These are phyloP conservation scores for Clarias platycephalus DNA, from an alignment of 2,797 vertebrate species.

Conservation along the genomic window DNA sequence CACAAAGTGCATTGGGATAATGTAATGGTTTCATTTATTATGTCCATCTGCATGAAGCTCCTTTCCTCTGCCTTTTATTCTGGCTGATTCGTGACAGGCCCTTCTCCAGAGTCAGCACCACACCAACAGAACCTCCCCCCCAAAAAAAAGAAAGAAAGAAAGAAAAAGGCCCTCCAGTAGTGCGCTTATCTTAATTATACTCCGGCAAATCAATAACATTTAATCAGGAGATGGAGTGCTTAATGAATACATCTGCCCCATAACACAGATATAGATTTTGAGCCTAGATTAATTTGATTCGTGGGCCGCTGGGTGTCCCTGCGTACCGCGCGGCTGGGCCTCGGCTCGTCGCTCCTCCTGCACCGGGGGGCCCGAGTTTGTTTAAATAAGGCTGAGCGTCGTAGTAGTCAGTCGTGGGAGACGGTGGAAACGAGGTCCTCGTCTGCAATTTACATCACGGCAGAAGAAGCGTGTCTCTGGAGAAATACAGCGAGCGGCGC, in stretches of 20 bases:
- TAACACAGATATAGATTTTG: slow-evolving; percentile 74
- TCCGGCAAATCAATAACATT: slow-evolving; percentile 72
- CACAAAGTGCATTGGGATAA: slow-evolving; percentile 9
- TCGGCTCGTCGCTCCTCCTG: slow-evolving; percentile 51
- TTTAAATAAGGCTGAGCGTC: slow-evolving; percentile 57
- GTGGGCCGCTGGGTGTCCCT: slow-evolving; percentile 61
- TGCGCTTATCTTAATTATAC: slow-evolving; percentile 77
- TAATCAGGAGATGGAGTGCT: slow-evolving; percentile 77
- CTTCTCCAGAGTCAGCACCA: slow-evolving; percentile 43
- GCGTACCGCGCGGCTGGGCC: slow-evolving; percentile 55
- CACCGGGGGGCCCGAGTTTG: slow-evolving; percentile 53
- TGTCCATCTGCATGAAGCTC: neutral
- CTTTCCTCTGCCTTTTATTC: slow-evolving; percentile 38
- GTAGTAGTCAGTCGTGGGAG: slow-evolving; percentile 55
- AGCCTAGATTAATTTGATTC: slow-evolving; percentile 72
- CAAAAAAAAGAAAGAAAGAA: neutral
- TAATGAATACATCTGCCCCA: slow-evolving; percentile 78
- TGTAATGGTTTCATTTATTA: slow-evolving; percentile 40
- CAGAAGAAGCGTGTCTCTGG: slow-evolving; percentile 67
- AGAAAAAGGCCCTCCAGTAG: slow-evolving; percentile 49
- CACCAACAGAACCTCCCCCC: neutral
- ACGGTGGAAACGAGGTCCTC: slow-evolving; percentile 74
- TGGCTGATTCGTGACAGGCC: slow-evolving; percentile 33
- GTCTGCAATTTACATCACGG: slow-evolving; percentile 73
- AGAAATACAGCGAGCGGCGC: slow-evolving; percentile 64